Evolutionary conservation across 2,888 invertebrate genomes (phyloP).

Genomic region (Apamea monoglypha): DNA sequence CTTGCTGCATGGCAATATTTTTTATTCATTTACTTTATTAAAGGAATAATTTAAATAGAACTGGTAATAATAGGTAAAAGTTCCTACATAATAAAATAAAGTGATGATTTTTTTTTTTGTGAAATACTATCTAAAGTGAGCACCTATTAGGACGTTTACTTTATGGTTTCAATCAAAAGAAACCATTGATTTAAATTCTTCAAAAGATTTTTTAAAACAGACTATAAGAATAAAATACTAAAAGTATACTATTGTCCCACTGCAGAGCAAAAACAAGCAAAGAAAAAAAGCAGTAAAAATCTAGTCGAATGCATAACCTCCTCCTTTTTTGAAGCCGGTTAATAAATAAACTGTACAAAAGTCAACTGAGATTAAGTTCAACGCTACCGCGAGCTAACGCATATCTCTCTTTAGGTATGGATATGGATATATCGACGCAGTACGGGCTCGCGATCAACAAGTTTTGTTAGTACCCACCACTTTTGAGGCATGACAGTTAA

Average conservation of each 20-base stretch:
- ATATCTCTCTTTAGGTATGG: slow-evolving; percentile 84
- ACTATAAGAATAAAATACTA: neutral
- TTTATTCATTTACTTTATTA: neutral
- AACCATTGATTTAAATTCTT: neutral
- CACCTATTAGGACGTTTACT: neutral
- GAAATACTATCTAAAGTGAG: neutral
- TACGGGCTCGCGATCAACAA: slow-evolving; percentile 85
- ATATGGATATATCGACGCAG: slow-evolving; percentile 85
- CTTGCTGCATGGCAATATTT: slow-evolving; percentile 31
- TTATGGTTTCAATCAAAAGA: neutral
- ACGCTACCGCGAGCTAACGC: slow-evolving; percentile 66
- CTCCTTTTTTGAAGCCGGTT: neutral
- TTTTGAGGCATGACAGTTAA: slow-evolving; percentile 75
- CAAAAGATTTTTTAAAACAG: neutral
- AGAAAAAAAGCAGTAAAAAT: neutral
- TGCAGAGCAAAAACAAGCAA: neutral
- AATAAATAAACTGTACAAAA: neutral
- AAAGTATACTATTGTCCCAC: neutral
- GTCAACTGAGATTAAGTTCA: slow-evolving; percentile 46
- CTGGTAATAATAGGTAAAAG: neutral
- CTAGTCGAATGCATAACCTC: neutral
- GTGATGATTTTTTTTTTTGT: neutral
- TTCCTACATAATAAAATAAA: neutral
- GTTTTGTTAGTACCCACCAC: slow-evolving; percentile 84
- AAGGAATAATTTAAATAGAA: neutral